These are phyloP conservation scores for Salvator merianae DNA, from an alignment of 2,113 vertebrate genomes.

Conservation along the genomic window DNA sequence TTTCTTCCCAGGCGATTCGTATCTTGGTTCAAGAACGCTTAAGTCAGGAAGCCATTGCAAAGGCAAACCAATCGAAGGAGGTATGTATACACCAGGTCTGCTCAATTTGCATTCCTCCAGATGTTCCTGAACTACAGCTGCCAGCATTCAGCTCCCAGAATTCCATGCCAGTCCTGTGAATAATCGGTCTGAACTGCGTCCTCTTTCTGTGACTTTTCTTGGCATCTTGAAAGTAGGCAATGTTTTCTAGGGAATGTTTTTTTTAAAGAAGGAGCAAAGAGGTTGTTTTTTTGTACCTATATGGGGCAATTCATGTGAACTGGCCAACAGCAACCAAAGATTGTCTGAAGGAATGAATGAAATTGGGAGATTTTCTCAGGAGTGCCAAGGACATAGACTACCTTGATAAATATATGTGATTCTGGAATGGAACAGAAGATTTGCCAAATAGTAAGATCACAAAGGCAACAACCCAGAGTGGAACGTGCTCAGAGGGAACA, in stretches of 20 bases:
- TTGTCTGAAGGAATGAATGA: not conserved
- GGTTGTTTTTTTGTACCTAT: not conserved
- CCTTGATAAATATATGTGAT: not conserved
- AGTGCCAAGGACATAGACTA: too few relatives aligned
- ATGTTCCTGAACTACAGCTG: too few relatives aligned
- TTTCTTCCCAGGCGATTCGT: slow-evolving; percentile 85
- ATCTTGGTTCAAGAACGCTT: slow-evolving; percentile 95
- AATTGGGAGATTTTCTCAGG: not conserved
- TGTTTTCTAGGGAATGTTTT: too few relatives aligned
- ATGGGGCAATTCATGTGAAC: not conserved
- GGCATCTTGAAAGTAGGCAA: not conserved
- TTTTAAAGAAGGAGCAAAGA: too few relatives aligned
- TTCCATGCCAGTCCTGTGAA: not conserved
- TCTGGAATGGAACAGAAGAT: not conserved
- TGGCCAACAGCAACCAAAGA: not conserved
- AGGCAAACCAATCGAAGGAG: slow-evolving; percentile 90
- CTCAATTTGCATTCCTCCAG: too few relatives aligned
- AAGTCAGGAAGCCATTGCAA: slow-evolving; percentile 90
- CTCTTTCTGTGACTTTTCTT: not conserved
- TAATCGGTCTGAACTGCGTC: not conserved
- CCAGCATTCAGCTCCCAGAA: too few relatives aligned
- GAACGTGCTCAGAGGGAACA: not conserved
- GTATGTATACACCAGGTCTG: slow-evolving; percentile 62
- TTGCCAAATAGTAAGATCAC: not conserved
- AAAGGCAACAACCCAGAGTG: not conserved